Conservation (phyloP, 2,113 vertebrate species). For the Siniperca chuatsi region DNA sequence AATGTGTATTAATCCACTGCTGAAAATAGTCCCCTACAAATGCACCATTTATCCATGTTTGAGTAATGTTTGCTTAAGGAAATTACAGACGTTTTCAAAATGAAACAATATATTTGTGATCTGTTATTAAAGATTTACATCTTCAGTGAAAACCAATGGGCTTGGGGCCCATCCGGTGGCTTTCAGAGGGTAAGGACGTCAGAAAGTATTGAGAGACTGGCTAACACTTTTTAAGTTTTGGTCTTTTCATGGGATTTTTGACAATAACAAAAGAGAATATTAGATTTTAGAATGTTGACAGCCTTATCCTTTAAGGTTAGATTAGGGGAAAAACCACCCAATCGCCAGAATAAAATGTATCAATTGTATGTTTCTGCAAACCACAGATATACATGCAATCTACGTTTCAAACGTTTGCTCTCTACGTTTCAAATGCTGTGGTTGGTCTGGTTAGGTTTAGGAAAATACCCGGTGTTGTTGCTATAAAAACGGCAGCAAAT, state of each 20-base stretch:
- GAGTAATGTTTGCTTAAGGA: not conserved
- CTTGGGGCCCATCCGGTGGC: not conserved
- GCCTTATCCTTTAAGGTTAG: not conserved
- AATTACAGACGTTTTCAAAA: not conserved
- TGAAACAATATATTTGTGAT: not conserved
- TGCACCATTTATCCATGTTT: not conserved
- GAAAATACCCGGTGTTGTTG: too few species aligned
- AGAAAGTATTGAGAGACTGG: not conserved
- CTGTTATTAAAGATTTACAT: too few species aligned
- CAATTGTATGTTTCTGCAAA: too few species aligned
- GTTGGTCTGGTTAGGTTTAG: too few species aligned
- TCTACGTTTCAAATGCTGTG: too few species aligned
- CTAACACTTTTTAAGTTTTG: too few species aligned
- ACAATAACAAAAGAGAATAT: not conserved
- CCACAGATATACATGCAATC: too few species aligned
- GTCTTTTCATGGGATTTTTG: too few species aligned
- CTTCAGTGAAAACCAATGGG: not conserved
- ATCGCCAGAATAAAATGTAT: too few species aligned
- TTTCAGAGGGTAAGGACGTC: not conserved
- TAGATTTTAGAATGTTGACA: not conserved
- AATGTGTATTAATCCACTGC: not conserved
- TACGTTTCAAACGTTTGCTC: too few species aligned
- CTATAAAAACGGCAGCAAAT: too few species aligned
- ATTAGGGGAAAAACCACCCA: too few species aligned
- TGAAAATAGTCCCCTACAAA: not conserved